Evolutionary conservation across 2,797 vertebrate species (phyloP).

Genomic region (Phoebastria nigripes): DNA sequence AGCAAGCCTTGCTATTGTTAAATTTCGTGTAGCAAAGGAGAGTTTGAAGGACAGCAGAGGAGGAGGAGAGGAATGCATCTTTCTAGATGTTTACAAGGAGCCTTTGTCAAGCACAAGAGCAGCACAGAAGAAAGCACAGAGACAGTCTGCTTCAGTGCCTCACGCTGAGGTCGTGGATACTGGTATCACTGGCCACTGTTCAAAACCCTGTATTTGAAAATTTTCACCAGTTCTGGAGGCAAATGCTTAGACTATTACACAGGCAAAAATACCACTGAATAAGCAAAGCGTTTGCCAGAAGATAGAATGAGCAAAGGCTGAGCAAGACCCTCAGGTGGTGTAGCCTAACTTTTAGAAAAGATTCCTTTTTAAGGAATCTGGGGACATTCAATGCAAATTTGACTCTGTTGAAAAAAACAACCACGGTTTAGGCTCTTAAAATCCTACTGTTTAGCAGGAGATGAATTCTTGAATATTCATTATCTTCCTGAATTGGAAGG

Average conservation of each 20-base stretch:
- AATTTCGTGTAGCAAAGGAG: background rate
- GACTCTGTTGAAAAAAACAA: background rate
- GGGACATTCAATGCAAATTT: background rate
- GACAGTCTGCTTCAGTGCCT: background rate
- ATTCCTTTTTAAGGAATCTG: background rate
- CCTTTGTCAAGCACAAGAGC: background rate
- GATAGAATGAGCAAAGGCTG: background rate
- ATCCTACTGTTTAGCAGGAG: background rate
- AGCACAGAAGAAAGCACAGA: background rate
- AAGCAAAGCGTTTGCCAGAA: background rate
- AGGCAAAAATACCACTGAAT: background rate
- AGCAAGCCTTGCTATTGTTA: background rate
- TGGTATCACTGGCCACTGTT: background rate
- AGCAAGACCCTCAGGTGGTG: background rate
- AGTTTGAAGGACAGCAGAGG: background rate
- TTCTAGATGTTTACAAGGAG: background rate
- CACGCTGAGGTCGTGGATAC: background rate
- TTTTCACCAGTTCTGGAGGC: background rate
- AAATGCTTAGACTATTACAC: accelerated
- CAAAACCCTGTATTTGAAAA: accelerated
- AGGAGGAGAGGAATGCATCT: background rate
- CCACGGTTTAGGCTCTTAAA: background rate
- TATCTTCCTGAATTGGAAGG: slow-evolving; percentile 2
- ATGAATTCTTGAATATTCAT: slow-evolving; percentile 43
- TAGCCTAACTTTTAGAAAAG: background rate